These are phyloP conservation scores for Philhelius pedissequus DNA, from an alignment of 2,888 invertebrate species.

Conservation along the genomic window DNA sequence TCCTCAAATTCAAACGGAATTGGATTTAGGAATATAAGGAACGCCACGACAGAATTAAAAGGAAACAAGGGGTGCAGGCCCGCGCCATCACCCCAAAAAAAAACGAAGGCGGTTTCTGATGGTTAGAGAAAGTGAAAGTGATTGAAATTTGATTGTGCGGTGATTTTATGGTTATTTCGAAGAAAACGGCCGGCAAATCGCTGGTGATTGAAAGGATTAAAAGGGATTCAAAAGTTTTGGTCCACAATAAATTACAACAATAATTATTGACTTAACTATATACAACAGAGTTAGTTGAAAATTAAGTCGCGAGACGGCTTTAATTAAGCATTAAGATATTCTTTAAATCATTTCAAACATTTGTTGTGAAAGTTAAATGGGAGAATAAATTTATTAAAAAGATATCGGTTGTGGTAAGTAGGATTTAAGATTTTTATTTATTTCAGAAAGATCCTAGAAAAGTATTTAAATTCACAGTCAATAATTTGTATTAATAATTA, in stretches of 20 bases:
- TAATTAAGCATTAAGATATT: neutral
- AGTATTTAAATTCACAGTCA: too few species aligned
- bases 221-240: neutral
- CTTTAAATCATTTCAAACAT: neutral
- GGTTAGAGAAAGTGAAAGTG: constrained; percentile 7
- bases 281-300: neutral
- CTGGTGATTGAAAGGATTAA: constrained; percentile 5
- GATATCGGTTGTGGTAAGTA: too few species aligned
- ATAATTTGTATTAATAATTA: too few species aligned
- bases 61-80: neutral
- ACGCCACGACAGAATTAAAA: neutral
- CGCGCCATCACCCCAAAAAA: too few species aligned
- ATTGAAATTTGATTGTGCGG: constrained; percentile 27
- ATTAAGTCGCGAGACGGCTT: neutral
- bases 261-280: neutral
- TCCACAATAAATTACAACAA: neutral
- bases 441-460: too few species aligned
- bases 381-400: neutral
- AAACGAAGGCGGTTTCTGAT: neutral
- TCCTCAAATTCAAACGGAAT: constrained; percentile 42
- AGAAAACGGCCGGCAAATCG: neutral
- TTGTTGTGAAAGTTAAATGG: neutral
- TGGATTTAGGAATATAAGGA: neutral
- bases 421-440: too few species aligned
- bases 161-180: constrained; percentile 32